A percentile compares a stretch with the other conserved stretches of the same genome.
Conservation (phyloP, 2,888 invertebrate genomes). For the Chaitophorus viminalis region DNA sequence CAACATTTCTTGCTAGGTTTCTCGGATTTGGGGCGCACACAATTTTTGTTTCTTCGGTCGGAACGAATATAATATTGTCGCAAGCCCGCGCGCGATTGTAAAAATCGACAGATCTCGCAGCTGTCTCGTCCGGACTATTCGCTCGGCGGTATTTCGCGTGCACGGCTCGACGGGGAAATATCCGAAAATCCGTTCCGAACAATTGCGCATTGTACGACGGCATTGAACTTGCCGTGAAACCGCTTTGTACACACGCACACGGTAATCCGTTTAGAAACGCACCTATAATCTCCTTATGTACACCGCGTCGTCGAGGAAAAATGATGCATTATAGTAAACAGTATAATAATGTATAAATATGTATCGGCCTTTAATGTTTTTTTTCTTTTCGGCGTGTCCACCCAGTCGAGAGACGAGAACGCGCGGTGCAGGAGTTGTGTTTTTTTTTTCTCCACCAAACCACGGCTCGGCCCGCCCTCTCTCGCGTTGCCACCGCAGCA, state of each 20-base stretch:
- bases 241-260: conserved; percentile 40
- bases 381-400: neutral
- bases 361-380: neutral
- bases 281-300: conserved; percentile 35
- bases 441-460: neutral
- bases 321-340: neutral
- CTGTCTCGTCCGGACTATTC: conserved; percentile 33
- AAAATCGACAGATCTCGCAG: conserved; percentile 37
- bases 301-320: conserved; percentile 2
- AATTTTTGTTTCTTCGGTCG: conserved; percentile 47
- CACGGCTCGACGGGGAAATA: conserved; percentile 8
- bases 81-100: conserved; percentile 28
- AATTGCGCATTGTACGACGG: conserved; percentile 55
- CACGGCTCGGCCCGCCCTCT: neutral
- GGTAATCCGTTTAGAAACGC: conserved; percentile 61
- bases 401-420: neutral
- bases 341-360: neutral
- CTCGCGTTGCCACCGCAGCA: no score
- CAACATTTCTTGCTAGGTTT: conserved; percentile 1
- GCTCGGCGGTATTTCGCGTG: conserved; percentile 47
- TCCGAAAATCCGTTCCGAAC: conserved; percentile 56
- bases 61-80: conserved; percentile 43
- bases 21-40: neutral
- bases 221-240: conserved; percentile 45
- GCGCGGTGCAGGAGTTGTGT: neutral